phyloP scores from a whole-genome alignment of 2,113 vertebrate genomes.

The Erythrolamprus reginae region DNA sequence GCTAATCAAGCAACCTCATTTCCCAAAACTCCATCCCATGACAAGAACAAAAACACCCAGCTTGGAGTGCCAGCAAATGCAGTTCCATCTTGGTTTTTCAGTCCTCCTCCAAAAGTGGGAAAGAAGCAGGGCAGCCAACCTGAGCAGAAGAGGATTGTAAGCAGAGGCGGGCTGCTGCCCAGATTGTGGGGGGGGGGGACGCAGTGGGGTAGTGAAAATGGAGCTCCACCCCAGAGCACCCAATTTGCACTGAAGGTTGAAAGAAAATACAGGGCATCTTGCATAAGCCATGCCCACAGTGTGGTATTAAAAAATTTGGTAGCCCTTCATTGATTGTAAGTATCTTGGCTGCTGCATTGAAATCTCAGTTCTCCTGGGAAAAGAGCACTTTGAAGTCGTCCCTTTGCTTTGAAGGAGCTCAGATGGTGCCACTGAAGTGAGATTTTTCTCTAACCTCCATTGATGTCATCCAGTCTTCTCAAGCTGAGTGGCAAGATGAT shows the following conservation, averaged over 20 bases:
- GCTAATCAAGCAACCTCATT: not conserved
- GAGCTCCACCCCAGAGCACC: no score
- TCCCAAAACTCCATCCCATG: not conserved
- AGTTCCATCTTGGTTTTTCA: not conserved
- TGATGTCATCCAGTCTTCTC: not conserved
- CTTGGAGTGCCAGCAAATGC: not conserved
- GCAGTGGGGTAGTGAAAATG: no score
- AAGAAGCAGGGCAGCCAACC: not conserved
- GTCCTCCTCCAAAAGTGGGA: not conserved
- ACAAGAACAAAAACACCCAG: not conserved
- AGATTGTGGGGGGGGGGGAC: no score
- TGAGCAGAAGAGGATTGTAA: not conserved
- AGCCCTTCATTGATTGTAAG: no score
- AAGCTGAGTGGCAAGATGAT: not conserved
- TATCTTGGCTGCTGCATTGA: not conserved
- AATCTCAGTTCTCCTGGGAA: not conserved
- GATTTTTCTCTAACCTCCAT: not conserved
- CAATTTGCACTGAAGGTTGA: no score
- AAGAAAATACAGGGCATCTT: no score
- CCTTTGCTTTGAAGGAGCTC: not conserved
- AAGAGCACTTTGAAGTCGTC: not conserved
- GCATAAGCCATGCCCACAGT: no score
- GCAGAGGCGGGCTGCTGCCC: no score
- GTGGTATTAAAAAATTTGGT: no score
- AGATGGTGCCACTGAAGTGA: not conserved